These are phyloP conservation scores for Crossoptilon crossoptilon DNA, from an alignment of 2,797 vertebrate species.

Conservation along the genomic window DNA sequence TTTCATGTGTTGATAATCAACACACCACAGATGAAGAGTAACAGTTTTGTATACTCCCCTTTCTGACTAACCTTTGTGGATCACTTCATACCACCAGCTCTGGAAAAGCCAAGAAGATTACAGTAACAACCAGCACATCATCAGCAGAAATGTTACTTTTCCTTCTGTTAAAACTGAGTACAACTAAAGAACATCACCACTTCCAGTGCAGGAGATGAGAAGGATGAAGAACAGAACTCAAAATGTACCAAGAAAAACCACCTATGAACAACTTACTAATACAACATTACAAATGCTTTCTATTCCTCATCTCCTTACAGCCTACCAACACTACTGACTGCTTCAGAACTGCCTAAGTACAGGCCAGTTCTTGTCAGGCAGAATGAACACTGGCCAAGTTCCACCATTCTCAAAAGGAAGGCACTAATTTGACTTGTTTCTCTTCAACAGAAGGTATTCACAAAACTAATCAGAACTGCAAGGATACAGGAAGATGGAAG, in stretches of 20 bases:
- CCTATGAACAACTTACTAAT: background rate
- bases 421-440: background rate
- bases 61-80: background rate
- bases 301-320: background rate
- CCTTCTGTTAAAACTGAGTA: background rate
- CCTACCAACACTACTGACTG: background rate
- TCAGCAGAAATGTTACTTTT: background rate
- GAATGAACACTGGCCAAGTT: background rate
- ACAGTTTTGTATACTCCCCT: fast-evolving
- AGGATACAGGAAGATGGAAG: fast-evolving
- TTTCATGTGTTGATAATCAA: background rate
- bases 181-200: background rate
- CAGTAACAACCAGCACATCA: background rate
- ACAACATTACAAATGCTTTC: background rate
- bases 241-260: background rate
- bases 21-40: background rate
- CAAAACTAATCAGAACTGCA: background rate
- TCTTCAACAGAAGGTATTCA: background rate
- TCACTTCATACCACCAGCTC: background rate
- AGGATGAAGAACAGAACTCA: background rate
- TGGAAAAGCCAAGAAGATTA: background rate
- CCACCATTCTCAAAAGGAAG: background rate
- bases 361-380: background rate
- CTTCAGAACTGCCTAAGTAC: background rate
- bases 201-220: background rate